phyloP scores from a whole-genome alignment of 2,888 invertebrate species.

The Pterostichus niger region DNA sequence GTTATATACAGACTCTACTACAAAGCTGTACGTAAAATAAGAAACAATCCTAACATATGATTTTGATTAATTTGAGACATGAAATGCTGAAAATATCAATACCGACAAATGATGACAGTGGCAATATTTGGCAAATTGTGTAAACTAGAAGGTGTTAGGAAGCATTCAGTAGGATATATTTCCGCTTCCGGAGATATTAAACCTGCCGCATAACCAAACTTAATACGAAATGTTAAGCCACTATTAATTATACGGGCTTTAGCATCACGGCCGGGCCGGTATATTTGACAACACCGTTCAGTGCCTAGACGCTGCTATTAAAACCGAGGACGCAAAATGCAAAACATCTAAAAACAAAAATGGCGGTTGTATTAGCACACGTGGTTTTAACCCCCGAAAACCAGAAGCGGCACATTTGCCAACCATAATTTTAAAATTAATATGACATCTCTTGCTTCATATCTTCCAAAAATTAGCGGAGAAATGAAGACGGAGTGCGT shows the following conservation, averaged over 20 bases:
- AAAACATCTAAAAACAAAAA: slow-evolving; percentile 66
- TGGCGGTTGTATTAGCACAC: slow-evolving; percentile 65
- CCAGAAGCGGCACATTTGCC: slow-evolving; percentile 46
- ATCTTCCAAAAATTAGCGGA: not conserved
- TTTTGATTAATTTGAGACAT: too few relatives aligned
- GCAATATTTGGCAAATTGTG: slow-evolving; percentile 27
- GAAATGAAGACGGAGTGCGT: not conserved
- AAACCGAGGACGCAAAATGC: slow-evolving; percentile 64
- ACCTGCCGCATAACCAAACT: slow-evolving; percentile 45
- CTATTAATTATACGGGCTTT: slow-evolving; percentile 63
- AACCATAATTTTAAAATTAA: slow-evolving; percentile 24
- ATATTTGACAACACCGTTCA: slow-evolving; percentile 62
- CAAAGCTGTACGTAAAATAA: too few relatives aligned
- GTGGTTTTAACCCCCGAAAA: slow-evolving; percentile 27
- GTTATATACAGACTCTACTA: too few relatives aligned
- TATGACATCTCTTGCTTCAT: not conserved
- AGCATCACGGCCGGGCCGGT: slow-evolving; percentile 27
- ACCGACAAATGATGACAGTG: not conserved
- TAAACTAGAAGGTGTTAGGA: slow-evolving; percentile 12
- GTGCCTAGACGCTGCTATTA: slow-evolving; percentile 55
- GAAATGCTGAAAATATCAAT: too few relatives aligned
- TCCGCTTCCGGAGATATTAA: slow-evolving; percentile 50
- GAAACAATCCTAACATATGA: too few relatives aligned
- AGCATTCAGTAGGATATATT: slow-evolving; percentile 45
- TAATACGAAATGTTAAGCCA: slow-evolving; percentile 60